Percentiles rank a stretch among this genome's conserved stretches.
These are phyloP conservation scores for Phthorimaea operculella DNA, from an alignment of 1,140 invertebrate genomes.

Conservation along the genomic window DNA sequence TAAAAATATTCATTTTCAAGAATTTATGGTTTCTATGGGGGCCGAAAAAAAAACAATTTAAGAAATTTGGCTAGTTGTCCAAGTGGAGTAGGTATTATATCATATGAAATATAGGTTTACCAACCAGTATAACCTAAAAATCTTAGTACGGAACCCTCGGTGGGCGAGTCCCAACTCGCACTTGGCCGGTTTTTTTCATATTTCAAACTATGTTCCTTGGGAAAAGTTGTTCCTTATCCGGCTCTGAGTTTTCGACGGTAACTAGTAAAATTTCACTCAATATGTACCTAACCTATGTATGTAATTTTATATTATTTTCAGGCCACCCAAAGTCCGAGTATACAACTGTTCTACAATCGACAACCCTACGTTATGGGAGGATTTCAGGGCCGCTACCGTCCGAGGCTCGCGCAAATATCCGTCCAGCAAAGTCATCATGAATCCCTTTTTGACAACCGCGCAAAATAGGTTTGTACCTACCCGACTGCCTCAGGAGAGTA, in stretches of 20 bases:
- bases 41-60: no score
- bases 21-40: no score
- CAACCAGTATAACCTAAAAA: background rate
- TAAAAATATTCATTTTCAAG: background rate
- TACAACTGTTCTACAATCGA: slow-evolving; percentile 22
- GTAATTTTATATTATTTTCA: background rate
- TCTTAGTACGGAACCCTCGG: no score
- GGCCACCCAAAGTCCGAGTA: slow-evolving; percentile 15
- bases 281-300: background rate
- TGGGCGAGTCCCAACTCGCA: no score
- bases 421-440: background rate
- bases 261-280: background rate
- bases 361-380: slow-evolving; percentile 22
- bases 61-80: no score
- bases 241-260: background rate
- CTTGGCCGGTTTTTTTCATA: no score
- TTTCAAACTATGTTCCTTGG: no score
- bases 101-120: background rate
- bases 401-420: background rate
- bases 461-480: slow-evolving; percentile 14
- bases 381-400: slow-evolving; percentile 6
- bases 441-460: slow-evolving; percentile 4
- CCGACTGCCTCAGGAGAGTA: background rate
- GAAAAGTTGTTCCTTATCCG: no score
- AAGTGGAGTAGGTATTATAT: background rate